Base-by-base conservation (phyloP, 2,888 invertebrate genomes). In the Himalopsyche kuldschensis region DNA sequence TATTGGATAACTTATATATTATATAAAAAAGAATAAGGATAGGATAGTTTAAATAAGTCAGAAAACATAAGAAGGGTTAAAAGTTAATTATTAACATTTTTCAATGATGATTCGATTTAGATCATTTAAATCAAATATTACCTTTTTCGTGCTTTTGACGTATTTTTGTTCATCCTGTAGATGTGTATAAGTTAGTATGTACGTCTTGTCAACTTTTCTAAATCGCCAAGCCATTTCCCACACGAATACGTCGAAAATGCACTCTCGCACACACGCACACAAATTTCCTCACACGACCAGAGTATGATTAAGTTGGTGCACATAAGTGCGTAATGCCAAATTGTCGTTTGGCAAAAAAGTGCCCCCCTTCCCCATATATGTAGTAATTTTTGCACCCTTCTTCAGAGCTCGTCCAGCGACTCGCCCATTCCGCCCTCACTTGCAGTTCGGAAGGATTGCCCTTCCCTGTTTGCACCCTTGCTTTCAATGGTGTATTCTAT, bases 361-460 rank as follows among this genome's bases (percentile, higher is more conserved):
- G 41, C 78, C 83, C 63, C 83, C 83, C 30, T 15, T 27, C 15
- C 11, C 75, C 81, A 17, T 31, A n/a, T 20, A 41, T 41, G 41
- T 41, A 55, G 55, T 55, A 55, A 55, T 55, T 55, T 75, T 11
- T 30, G 20, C 76, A 31, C 46, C 27, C 77, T 27, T 77, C 75
- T 77, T 17, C 76, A 17, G 46, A 35, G 55, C 69, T 20, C 27
- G 78, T 32, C 55, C 75, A 27, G 8, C 46, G 15, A 20, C 48
- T 35, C 55, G 32, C 75, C 41, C 46, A 0, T 20, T 24, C 69
- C 41, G 31, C 69, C 84, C 81, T 30, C 55, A 17, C 80, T 81
- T 32, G 24, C 48, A 46, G 15, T n/a, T 78, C 84, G 85, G 84
- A 85, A 85, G 85, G 85, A 84, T 85, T 85, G 85, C 79, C 84